These are phyloP conservation scores for Octonoba sinensis DNA, from an alignment of 2,888 invertebrate genomes.

Conservation along the genomic window DNA sequence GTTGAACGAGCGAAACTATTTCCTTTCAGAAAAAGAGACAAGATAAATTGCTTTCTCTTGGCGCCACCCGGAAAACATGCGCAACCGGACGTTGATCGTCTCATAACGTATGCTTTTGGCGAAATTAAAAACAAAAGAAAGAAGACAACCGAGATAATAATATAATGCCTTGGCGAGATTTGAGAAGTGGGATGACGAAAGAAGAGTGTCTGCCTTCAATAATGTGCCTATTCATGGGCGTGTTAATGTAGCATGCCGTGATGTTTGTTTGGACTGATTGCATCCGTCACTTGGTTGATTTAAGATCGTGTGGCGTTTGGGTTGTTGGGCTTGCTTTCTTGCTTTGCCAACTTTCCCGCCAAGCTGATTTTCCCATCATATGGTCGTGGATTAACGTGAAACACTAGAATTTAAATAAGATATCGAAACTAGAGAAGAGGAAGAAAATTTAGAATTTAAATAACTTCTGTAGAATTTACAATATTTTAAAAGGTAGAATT, in stretches of 20 bases:
- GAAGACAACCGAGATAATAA: conserved; percentile 5
- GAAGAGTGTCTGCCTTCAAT: conserved; percentile 4
- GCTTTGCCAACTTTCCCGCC: not conserved
- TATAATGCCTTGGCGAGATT: conserved; percentile 16
- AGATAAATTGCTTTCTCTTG: conserved; percentile 38
- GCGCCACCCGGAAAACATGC: conserved; percentile 42
- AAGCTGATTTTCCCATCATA: no score
- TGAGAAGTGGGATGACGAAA: not conserved
- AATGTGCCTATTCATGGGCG: conserved; percentile 11
- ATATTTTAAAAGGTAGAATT: no score
- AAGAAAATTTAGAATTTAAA: no score
- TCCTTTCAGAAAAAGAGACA: not conserved
- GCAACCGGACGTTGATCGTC: no score
- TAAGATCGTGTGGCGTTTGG: not conserved
- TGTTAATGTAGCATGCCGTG: conserved; percentile 9
- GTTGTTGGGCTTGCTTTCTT: not conserved
- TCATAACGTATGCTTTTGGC: no score
- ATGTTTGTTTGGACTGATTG: conserved; percentile 32
- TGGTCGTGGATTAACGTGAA: no score
- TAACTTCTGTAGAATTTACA: no score
- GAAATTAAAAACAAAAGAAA: conserved; percentile 9
- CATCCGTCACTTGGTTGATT: conserved; percentile 2
- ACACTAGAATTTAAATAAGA: no score
- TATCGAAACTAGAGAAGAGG: no score
- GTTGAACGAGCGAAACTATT: no score